A percentile compares a stretch with the other conserved stretches of the same genome.
Conservation (phyloP, 2,888 invertebrate species). For the Minunthozetes semirufus region DNA sequence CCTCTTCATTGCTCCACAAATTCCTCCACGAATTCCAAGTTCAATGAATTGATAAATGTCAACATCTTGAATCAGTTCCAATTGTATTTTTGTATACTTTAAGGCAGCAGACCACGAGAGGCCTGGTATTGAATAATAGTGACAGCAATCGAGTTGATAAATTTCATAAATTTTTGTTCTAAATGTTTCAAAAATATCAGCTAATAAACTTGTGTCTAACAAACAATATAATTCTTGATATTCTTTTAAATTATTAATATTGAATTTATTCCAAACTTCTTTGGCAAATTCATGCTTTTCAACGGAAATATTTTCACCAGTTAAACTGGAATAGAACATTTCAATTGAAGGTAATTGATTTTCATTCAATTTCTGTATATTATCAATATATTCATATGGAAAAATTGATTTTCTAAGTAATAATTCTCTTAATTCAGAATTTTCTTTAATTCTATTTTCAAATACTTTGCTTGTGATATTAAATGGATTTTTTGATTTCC, state of each 20-base stretch:
- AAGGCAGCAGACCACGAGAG: constrained; percentile 45
- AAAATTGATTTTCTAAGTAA: constrained; percentile 45
- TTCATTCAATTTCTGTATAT: constrained; percentile 43
- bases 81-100: constrained; percentile 43
- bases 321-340: constrained; percentile 40
- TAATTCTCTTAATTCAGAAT: too few species aligned
- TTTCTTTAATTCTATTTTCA: too few species aligned
- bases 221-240: constrained; percentile 43
- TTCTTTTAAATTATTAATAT: constrained; percentile 41
- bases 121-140: constrained; percentile 44
- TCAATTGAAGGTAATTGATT: constrained; percentile 41
- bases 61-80: constrained; percentile 44
- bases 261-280: constrained; percentile 43
- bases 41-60: constrained; percentile 44
- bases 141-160: constrained; percentile 44
- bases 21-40: constrained; percentile 41
- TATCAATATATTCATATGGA: constrained; percentile 45
- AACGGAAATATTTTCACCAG: constrained; percentile 30
- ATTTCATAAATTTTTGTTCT: constrained; percentile 42
- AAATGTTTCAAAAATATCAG: constrained; percentile 46
- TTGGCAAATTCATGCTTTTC: constrained; percentile 42
- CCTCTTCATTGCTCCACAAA: constrained; percentile 34
- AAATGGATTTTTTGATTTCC: background rate
- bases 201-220: constrained; percentile 45
- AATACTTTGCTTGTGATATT: constrained; percentile 35